phyloP scores from a whole-genome alignment of 2,888 invertebrate species.

The Drosophila meridiana region DNA sequence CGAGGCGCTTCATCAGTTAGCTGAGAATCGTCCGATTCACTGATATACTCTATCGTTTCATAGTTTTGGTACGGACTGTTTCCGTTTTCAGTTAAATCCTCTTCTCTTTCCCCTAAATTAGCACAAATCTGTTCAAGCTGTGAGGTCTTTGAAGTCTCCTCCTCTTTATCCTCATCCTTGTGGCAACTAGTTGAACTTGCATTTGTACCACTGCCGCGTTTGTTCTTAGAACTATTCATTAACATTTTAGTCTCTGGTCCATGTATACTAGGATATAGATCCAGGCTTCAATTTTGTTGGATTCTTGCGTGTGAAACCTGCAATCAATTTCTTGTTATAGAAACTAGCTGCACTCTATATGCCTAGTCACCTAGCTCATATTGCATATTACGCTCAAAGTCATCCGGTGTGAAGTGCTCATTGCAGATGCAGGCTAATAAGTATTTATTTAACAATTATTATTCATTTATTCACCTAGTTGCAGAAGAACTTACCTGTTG shows the following conservation, averaged over 20 bases:
- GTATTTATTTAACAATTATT: background rate
- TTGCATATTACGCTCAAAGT: slow-evolving; percentile 66
- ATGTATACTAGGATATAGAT: slow-evolving; percentile 40
- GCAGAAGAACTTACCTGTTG: slow-evolving; percentile 41
- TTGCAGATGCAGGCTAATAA: slow-evolving; percentile 60
- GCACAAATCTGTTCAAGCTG: background rate
- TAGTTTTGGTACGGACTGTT: slow-evolving; percentile 3
- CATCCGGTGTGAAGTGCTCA: slow-evolving; percentile 54
- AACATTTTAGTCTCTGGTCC: slow-evolving; percentile 12
- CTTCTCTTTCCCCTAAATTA: background rate
- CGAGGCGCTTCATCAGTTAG: background rate
- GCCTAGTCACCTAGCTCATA: slow-evolving; percentile 53
- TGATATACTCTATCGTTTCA: slow-evolving; percentile 37
- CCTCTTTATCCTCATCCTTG: background rate
- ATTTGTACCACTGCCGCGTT: background rate
- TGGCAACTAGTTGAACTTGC: background rate
- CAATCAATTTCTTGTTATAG: background rate
- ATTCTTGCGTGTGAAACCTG: slow-evolving; percentile 57
- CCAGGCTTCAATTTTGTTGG: slow-evolving; percentile 58
- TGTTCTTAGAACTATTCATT: background rate
- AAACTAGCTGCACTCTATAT: background rate
- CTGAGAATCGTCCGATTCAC: slow-evolving; percentile 16
- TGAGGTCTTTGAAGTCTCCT: background rate
- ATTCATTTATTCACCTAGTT: background rate
- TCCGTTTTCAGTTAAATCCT: slow-evolving; percentile 7